phyloP scores from a whole-genome alignment of 2,888 invertebrate genomes.

The Nyleta sp. region DNA sequence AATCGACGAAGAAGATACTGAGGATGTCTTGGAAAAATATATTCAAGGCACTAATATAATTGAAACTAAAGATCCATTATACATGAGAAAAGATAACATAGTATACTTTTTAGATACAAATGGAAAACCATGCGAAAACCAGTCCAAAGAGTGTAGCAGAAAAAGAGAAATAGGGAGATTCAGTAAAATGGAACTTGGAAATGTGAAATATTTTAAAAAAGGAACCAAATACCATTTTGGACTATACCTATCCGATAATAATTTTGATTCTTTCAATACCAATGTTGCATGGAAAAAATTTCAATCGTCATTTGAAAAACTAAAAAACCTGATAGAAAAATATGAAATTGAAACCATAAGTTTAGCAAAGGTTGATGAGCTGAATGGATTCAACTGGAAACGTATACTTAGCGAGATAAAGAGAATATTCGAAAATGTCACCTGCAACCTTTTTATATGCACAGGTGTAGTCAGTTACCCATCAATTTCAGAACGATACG shows the following conservation, averaged over 20 bases:
- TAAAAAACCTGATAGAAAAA: no score
- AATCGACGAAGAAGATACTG: not conserved
- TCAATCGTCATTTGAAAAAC: no score
- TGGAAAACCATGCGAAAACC: constrained; percentile 21
- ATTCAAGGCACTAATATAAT: constrained; percentile 1
- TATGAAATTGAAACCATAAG: no score
- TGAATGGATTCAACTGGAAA: no score
- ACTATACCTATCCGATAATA: not conserved
- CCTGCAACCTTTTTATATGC: no score
- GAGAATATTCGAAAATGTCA: no score
- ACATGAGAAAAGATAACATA: constrained; percentile 3
- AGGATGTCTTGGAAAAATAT: not conserved
- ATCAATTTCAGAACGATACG: constrained; percentile 1
- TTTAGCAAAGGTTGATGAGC: no score
- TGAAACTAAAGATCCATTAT: constrained; percentile 10
- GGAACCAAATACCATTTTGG: constrained; percentile 18
- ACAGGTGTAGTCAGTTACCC: not conserved
- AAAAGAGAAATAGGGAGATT: constrained; percentile 1
- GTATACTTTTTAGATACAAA: not conserved
- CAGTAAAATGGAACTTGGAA: constrained; percentile 6
- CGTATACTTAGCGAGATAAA: no score
- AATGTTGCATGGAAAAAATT: not conserved
- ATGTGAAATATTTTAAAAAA: not conserved
- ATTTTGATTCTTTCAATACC: not conserved
- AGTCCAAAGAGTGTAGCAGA: constrained; percentile 4